Base-by-base conservation (phyloP, 1,140 invertebrate genomes). In the Hestina assimilis region DNA sequence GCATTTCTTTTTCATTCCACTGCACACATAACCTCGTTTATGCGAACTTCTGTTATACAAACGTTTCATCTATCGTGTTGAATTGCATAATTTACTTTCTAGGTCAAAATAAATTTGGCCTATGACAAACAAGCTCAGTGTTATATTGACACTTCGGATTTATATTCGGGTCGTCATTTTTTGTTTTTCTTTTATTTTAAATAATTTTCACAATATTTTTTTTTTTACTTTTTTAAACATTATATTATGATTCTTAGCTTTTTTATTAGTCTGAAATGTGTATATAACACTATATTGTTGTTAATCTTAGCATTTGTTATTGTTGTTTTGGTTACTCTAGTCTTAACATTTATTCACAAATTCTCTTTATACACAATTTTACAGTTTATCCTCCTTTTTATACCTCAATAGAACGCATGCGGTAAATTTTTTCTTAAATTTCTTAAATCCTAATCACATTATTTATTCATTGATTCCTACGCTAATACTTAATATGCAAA, bases 11-110 rank as follows among this genome's bases (percentile, higher is more conserved):
- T 29, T 20, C 45, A 21, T 53, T 41, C 46, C 48, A 56, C 60
- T 52, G 47, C 52, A 64, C 52, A 59, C 56, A 54, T 64, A 75
- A 73, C 63, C 66, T 66, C 66, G 53, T 69, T 74, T 67, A 54
- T 57, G 50, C 58, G 55, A 72, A 58, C 40, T 63, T 61, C 33
- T 56, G 70, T 72, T 75, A 75, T 68, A 73, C 72, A 75, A 74
- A 70, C 65, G 61, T 75, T 56, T 71, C 63, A 54, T 62, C 69
- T 42, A 55, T 63, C 53, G 59, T 64, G 53, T 63, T 51, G 41
- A 59, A 62, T 84, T 81, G 66, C 74, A 72, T 76, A 81, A 84
- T 35, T 45, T 52, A 57, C 59, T 73, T 74, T 70, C 66, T 80
- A 66, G 72, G 76, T 73, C 75, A 63, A 51, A 43, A 61, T n/a